phyloP scores from a whole-genome alignment of 2,797 vertebrate genomes.

The Falco cherrug region DNA sequence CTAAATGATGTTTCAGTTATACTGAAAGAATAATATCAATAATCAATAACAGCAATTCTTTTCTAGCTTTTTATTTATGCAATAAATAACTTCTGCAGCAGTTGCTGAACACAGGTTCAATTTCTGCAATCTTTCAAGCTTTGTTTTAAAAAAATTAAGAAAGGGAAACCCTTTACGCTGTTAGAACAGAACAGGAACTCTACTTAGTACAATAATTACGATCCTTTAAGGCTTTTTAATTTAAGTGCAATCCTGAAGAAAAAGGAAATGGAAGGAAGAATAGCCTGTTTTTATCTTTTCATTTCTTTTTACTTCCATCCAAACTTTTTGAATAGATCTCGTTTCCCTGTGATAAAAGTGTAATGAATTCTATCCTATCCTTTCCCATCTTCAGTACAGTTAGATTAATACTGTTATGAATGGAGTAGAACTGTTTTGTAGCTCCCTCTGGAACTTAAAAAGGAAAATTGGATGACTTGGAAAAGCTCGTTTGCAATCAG shows the following conservation, averaged over 20 bases:
- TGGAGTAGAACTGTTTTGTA: slow-evolving; percentile 59
- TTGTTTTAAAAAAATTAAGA: background rate
- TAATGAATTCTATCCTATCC: slow-evolving; percentile 24
- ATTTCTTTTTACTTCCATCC: background rate
- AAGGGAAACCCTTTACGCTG: background rate
- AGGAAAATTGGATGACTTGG: slow-evolving; percentile 51
- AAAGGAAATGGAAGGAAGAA: background rate
- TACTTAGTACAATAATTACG: background rate
- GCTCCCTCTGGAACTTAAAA: slow-evolving; percentile 57
- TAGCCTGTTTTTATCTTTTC: background rate
- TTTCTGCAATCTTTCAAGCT: background rate
- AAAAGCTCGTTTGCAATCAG: slow-evolving; percentile 52
- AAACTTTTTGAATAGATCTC: background rate
- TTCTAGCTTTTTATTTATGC: background rate
- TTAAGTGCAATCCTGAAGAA: background rate
- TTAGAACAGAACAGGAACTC: background rate
- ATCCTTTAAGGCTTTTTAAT: background rate
- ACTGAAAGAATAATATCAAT: background rate
- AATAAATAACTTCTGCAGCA: background rate
- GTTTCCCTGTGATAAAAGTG: background rate
- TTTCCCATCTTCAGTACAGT: slow-evolving; percentile 20
- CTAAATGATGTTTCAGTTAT: background rate
- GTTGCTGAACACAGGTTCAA: background rate
- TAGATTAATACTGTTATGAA: slow-evolving; percentile 65
- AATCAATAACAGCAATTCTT: background rate